These are phyloP conservation scores for Atta texana DNA, from an alignment of 1,140 invertebrate species.

Conservation along the genomic window DNA sequence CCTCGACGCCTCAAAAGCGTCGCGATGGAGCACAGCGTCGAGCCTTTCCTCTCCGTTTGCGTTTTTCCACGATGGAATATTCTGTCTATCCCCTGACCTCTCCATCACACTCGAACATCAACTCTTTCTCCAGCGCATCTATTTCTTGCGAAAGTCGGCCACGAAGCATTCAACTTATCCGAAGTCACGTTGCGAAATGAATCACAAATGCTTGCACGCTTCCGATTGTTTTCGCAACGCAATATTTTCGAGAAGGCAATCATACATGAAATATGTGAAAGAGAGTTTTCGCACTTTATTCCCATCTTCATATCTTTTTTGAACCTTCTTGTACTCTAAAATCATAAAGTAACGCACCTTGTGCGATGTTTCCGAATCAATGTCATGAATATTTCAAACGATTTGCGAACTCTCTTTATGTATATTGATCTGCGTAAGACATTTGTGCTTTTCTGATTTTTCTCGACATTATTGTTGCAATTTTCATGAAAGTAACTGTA, in stretches of 20 bases:
- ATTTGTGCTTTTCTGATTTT: not conserved
- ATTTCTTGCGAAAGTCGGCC: conserved; percentile 66
- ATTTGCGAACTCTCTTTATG: conserved; percentile 15
- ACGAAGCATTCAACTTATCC: conserved; percentile 64
- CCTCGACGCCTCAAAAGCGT: conserved; percentile 66
- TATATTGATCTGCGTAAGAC: not conserved
- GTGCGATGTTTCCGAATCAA: conserved; percentile 12
- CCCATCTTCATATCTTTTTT: not conserved
- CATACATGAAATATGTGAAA: conserved; percentile 18
- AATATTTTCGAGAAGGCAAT: conserved; percentile 41
- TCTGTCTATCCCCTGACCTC: conserved; percentile 50
- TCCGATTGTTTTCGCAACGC: conserved; percentile 55
- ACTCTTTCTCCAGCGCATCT: conserved; percentile 29
- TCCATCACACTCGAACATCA: conserved; percentile 26
- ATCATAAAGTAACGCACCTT: conserved; percentile 10
- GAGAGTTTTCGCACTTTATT: not conserved
- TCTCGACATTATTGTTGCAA: not conserved
- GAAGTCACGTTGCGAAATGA: conserved; percentile 61
- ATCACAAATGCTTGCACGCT: conserved; percentile 65
- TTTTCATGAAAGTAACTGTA: not conserved
- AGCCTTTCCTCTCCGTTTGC: conserved; percentile 17
- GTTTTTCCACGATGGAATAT: conserved; percentile 69
- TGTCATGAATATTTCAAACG: conserved; percentile 55
- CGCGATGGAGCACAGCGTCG: conserved; percentile 16
- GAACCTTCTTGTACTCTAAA: not conserved